Percentiles rank a stretch among this genome's conserved stretches.
Conservation (phyloP, 2,797 vertebrate genomes). For the Enteromius thamalakanensis region DNA sequence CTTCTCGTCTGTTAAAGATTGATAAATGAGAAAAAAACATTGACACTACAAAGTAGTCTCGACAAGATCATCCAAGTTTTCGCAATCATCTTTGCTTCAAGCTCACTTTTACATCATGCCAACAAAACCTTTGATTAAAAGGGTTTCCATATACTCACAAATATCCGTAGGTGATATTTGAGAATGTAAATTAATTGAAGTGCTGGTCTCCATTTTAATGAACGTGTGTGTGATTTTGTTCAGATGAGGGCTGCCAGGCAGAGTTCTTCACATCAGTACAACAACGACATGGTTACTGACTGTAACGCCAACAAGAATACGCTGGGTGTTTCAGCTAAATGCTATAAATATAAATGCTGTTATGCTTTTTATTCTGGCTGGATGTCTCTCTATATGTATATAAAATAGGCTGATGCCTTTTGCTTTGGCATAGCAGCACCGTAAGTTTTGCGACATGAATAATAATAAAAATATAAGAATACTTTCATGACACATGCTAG, state of each 20-base stretch:
- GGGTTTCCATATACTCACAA: background rate
- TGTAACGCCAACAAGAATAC: background rate
- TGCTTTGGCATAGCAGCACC: constrained; percentile 22
- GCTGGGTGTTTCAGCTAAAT: background rate
- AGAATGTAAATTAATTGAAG: background rate
- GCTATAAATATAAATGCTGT: background rate
- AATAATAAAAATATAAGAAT: background rate
- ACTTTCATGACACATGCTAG: background rate
- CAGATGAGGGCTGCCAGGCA: background rate
- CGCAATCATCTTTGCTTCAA: background rate
- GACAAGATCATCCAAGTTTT: background rate
- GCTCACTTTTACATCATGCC: background rate
- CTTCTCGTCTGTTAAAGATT: background rate
- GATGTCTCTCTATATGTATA: constrained; percentile 6
- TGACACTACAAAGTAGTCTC: background rate
- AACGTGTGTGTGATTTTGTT: background rate
- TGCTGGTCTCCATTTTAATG: background rate
- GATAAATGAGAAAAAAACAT: background rate
- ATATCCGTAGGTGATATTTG: background rate
- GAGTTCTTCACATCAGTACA: background rate
- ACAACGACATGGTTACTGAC: constrained; percentile 17
- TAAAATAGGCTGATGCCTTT: constrained; percentile 12
- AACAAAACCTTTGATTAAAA: background rate
- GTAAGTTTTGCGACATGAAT: background rate
- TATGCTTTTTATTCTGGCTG: constrained; percentile 12